Evolutionary conservation across 1,140 invertebrate species (phyloP).

Genomic region (Chironomus striatipennis): DNA sequence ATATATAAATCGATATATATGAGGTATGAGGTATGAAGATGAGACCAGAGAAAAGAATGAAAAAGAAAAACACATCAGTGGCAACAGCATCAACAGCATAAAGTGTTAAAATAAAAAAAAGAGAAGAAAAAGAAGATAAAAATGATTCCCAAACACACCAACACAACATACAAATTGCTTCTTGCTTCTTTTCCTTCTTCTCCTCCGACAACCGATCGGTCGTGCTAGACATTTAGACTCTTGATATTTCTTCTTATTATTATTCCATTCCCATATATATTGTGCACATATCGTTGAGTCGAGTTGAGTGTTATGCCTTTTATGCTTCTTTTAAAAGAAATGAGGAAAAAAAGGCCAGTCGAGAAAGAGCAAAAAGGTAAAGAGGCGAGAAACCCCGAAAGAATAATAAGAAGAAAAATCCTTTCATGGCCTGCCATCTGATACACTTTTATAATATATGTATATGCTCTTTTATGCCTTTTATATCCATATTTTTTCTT

Average conservation of each 20-base stretch:
- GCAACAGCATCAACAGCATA: background rate
- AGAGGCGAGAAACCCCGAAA: constrained; percentile 20
- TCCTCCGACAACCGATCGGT: constrained; percentile 5
- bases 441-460: background rate
- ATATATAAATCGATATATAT: no score
- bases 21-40: no score
- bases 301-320: background rate
- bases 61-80: background rate
- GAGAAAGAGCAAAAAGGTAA: background rate
- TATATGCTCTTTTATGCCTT: background rate
- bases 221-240: constrained; percentile 22
- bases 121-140: background rate
- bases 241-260: constrained; percentile 19
- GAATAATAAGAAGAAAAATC: constrained; percentile 17
- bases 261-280: constrained; percentile 7
- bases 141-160: background rate
- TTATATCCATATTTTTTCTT: background rate
- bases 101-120: background rate
- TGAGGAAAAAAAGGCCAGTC: background rate
- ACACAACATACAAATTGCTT: constrained; percentile 4
- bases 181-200: background rate
- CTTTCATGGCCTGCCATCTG: constrained; percentile 21
- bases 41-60: no score
- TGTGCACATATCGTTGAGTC: background rate
- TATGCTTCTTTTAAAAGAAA: background rate